A percentile compares a stretch with the other conserved stretches of the same genome.
These are phyloP conservation scores for Meloidogyne hapla DNA, from an alignment of 1,140 invertebrate species.

Conservation along the genomic window DNA sequence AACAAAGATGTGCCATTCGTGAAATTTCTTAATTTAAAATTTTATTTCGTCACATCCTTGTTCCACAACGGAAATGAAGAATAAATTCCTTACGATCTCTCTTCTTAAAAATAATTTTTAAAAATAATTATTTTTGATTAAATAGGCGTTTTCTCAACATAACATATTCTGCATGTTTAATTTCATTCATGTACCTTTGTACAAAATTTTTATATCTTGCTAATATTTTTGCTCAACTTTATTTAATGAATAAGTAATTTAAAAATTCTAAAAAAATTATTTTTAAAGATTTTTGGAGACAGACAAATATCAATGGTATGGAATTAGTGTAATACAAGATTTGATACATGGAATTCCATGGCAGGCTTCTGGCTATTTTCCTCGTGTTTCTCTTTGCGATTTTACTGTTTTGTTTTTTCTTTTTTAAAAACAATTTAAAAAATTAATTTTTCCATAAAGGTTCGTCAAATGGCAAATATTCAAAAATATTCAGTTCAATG, in stretches of 20 bases:
- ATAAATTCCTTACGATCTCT: no score
- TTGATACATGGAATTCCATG: conserved; percentile 54
- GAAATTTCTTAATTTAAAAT: no score
- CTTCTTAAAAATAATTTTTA: neutral
- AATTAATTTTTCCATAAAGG: conserved; percentile 32
- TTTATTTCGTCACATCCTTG: no score
- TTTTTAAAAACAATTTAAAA: conserved; percentile 32
- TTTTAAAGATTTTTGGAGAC: conserved; percentile 56
- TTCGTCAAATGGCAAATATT: conserved; percentile 64
- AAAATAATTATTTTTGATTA: no score
- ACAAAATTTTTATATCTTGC: conserved; percentile 54
- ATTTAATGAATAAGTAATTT: conserved; percentile 58
- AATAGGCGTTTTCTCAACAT: conserved; percentile 46
- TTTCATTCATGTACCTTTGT: conserved; percentile 45
- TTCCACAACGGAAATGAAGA: no score
- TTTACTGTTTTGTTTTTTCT: conserved; percentile 66
- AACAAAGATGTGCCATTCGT: no score
- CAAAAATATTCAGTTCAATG: conserved; percentile 65
- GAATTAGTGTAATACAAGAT: conserved; percentile 57
- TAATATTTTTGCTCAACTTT: conserved; percentile 57
- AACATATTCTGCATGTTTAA: conserved; percentile 58
- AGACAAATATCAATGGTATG: conserved; percentile 58
- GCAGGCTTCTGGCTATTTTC: conserved; percentile 66
- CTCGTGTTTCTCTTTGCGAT: conserved; percentile 68
- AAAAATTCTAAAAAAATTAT: conserved; percentile 5